These are phyloP conservation scores for Panzeria rudis DNA, from an alignment of 2,888 invertebrate species.

Conservation along the genomic window DNA sequence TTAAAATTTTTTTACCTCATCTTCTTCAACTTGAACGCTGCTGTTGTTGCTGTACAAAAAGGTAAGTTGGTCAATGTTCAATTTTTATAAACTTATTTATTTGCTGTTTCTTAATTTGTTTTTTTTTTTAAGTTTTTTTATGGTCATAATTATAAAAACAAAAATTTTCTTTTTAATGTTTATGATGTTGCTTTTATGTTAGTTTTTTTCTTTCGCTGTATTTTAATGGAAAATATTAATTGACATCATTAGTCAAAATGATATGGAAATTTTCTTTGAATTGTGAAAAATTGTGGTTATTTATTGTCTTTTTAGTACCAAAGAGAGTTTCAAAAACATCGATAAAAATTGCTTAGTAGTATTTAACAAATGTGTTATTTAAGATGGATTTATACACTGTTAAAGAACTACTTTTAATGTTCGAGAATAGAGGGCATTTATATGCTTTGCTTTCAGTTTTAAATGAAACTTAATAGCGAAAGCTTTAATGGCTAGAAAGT, in stretches of 20 bases:
- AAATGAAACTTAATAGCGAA: not conserved
- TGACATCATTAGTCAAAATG: constrained; percentile 72
- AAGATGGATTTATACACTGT: not conserved
- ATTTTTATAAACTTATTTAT: constrained; percentile 30
- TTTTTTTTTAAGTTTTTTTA: constrained; percentile 9
- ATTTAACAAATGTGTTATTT: not conserved
- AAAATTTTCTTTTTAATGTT: constrained; percentile 52
- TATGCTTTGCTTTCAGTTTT: not conserved
- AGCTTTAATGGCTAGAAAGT: not conserved
- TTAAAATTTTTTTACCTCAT: constrained; percentile 30
- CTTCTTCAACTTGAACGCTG: constrained; percentile 7
- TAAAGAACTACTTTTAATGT: not conserved
- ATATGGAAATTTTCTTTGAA: constrained; percentile 63
- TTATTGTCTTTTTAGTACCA: constrained; percentile 37
- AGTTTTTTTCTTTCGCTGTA: constrained; percentile 15
- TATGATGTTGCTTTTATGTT: constrained; percentile 39
- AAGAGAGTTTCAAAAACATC: not conserved
- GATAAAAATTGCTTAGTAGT: not conserved
- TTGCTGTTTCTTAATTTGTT: constrained; percentile 14
- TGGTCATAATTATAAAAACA: constrained; percentile 64
- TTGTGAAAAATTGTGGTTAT: constrained; percentile 56
- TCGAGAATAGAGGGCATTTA: not conserved
- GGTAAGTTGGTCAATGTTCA: constrained; percentile 70
- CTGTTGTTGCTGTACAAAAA: constrained; percentile 35
- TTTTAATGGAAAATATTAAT: constrained; percentile 67